Conservation (phyloP, 1,140 invertebrate genomes). For the Monomorium pharaonis region DNA sequence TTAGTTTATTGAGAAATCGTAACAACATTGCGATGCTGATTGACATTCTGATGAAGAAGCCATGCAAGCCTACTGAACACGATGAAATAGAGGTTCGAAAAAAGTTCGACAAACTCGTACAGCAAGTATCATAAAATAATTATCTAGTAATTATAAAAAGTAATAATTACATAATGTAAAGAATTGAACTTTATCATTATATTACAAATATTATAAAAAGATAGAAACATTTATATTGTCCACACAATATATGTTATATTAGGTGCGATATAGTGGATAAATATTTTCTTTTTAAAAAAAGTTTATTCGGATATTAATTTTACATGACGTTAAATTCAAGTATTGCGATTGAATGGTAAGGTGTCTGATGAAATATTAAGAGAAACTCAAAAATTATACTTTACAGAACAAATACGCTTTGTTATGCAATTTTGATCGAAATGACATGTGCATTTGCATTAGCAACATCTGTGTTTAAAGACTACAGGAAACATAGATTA, state of each 20-base stretch:
- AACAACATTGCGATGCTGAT: constrained; percentile 4
- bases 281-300: not conserved
- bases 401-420: constrained; percentile 44
- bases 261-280: not conserved
- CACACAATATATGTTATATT: not conserved
- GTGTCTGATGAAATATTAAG: not conserved
- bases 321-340: not conserved
- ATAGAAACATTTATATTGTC: not conserved
- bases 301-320: not conserved
- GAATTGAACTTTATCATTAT: not conserved
- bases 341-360: not conserved
- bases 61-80: constrained; percentile 40
- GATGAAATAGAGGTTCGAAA: constrained; percentile 63
- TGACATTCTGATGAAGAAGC: constrained; percentile 37
- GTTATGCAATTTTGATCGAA: constrained; percentile 50
- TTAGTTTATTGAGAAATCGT: constrained; percentile 39
- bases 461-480: constrained; percentile 44
- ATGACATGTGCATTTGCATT: constrained; percentile 32
- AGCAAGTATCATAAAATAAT: constrained; percentile 48
- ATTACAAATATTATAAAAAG: not conserved
- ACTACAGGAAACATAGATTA: constrained; percentile 31
- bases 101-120: constrained; percentile 50
- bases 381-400: not conserved
- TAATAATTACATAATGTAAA: not conserved
- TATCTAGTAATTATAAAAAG: not conserved